phyloP scores from a whole-genome alignment of 1,140 invertebrate genomes.

The Apis cerana region DNA sequence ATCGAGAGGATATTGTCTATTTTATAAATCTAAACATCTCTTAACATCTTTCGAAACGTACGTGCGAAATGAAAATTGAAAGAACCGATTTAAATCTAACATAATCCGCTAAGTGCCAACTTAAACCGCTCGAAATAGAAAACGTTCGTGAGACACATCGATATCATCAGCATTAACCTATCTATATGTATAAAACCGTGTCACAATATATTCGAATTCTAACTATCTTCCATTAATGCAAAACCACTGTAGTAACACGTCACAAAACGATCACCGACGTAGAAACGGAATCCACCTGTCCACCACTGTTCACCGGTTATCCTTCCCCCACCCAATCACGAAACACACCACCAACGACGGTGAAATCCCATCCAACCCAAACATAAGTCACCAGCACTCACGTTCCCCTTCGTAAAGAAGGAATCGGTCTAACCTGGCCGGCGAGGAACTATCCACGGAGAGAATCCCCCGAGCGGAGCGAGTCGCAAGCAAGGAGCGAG shows the following conservation, averaged over 20 bases:
- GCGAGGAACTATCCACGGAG: neutral
- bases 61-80: neutral
- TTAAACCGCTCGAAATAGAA: neutral
- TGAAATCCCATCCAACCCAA: neutral
- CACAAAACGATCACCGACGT: neutral
- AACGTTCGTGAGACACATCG: neutral
- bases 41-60: neutral
- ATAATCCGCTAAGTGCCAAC: neutral
- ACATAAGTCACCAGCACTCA: neutral
- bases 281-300: neutral
- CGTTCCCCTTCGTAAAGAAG: neutral
- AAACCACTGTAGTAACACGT: constrained; percentile 1
- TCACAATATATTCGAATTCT: neutral
- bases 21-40: neutral
- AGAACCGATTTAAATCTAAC: neutral
- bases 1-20: no score
- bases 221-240: neutral
- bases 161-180: neutral
- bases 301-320: neutral
- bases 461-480: neutral
- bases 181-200: no score
- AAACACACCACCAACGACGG: neutral
- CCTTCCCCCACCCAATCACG: neutral
- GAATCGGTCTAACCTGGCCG: neutral
- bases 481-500: constrained; percentile 18